phyloP scores from a whole-genome alignment of 2,797 vertebrate species.

The Galagoides demidoff region DNA sequence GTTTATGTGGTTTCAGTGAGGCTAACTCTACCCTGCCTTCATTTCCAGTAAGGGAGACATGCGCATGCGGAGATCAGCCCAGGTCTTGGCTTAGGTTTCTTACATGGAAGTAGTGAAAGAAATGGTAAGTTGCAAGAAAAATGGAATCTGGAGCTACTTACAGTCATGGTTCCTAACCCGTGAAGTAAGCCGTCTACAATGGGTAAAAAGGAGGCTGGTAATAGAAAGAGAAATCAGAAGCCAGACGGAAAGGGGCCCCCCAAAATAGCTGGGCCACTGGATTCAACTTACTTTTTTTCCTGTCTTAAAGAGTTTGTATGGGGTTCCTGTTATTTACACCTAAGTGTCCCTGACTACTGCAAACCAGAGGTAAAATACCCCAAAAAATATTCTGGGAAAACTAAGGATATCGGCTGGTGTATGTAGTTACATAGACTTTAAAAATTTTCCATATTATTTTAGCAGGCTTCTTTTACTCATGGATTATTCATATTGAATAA shows the following conservation, averaged over 20 bases:
- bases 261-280: neutral
- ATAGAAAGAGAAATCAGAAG: neutral
- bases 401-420: neutral
- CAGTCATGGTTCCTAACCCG: neutral
- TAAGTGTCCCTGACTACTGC: neutral
- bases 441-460: conserved; percentile 24
- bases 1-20: neutral
- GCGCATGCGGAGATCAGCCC: neutral
- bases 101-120: neutral
- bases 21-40: neutral
- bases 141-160: neutral
- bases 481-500: neutral
- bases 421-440: neutral
- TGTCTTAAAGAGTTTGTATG: neutral
- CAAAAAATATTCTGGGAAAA: neutral
- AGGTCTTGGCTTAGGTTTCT: neutral
- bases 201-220: neutral
- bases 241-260: neutral
- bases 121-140: neutral
- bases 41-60: neutral
- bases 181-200: neutral
- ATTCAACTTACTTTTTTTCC: neutral
- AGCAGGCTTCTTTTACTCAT: neutral
- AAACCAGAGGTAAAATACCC: conserved; percentile 36
- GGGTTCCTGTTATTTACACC: neutral